A percentile compares a stretch with the other conserved stretches of the same genome.
phyloP scores from a whole-genome alignment of 2,797 vertebrate genomes.

The Danio aesculapii region DNA sequence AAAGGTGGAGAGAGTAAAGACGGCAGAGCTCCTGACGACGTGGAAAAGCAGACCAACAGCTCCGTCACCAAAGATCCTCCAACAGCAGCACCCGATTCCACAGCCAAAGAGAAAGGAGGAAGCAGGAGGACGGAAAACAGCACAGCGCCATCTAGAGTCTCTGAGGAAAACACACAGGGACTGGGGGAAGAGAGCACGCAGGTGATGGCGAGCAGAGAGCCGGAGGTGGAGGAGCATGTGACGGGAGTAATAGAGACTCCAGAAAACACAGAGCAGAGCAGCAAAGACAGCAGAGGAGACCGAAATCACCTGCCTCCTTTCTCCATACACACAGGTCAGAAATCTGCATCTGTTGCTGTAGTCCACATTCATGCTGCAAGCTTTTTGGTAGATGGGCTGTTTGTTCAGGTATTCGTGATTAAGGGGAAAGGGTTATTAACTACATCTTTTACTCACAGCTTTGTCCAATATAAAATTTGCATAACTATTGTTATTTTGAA shows the following conservation, averaged over 20 bases:
- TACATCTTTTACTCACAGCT: no score
- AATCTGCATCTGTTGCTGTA: not conserved
- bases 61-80: constrained; percentile 58
- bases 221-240: constrained; percentile 53
- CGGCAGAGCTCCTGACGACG: constrained; percentile 58
- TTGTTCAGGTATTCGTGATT: no score
- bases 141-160: constrained; percentile 22
- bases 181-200: constrained; percentile 9
- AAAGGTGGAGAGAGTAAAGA: constrained; percentile 74
- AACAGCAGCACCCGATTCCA: constrained; percentile 67
- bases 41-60: constrained; percentile 49
- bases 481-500: no score
- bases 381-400: no score
- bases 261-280: constrained; percentile 50
- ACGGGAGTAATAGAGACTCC: constrained; percentile 40
- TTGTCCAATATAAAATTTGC: not conserved
- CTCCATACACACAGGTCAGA: constrained; percentile 73
- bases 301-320: constrained; percentile 64
- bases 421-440: no score
- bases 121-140: constrained; percentile 26
- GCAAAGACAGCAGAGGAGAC: constrained; percentile 50
- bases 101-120: constrained; percentile 75
- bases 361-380: not conserved
- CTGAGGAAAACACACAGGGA: constrained; percentile 50
- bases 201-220: constrained; percentile 66